phyloP scores from a whole-genome alignment of 1,140 invertebrate species.

The Streblospio benedicti region DNA sequence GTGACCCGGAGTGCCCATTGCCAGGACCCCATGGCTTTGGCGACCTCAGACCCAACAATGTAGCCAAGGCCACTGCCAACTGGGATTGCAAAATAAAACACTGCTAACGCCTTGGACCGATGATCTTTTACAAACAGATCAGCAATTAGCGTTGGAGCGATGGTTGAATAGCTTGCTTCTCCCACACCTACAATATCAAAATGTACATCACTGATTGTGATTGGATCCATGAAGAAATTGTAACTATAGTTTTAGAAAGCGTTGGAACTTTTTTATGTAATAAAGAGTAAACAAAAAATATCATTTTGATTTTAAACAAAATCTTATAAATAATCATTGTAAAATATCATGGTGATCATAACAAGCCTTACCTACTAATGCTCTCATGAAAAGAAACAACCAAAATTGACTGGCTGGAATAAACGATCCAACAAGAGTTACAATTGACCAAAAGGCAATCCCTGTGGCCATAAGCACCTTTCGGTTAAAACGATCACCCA shows the following conservation, averaged over 20 bases:
- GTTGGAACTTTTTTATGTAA: too few species aligned
- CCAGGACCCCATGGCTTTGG: constrained; percentile 65
- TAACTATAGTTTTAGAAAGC: too few species aligned
- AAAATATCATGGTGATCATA: too few species aligned
- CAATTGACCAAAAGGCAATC: constrained; percentile 84
- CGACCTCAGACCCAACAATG: constrained; percentile 80
- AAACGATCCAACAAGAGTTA: constrained; percentile 83
- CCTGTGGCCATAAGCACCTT: constrained; percentile 82
- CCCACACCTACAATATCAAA: too few species aligned
- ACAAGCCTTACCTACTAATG: too few species aligned
- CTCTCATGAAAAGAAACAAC: constrained; percentile 78
- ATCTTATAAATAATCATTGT: too few species aligned
- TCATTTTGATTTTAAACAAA: too few species aligned
- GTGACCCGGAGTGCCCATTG: constrained; percentile 86
- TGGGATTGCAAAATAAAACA: constrained; percentile 99
- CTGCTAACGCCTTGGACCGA: constrained; percentile 85
- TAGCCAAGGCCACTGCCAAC: constrained; percentile 93
- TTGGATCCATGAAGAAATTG: too few species aligned
- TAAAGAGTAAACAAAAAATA: too few species aligned
- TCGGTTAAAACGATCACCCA: constrained; percentile 90
- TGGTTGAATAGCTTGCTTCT: constrained; percentile 97
- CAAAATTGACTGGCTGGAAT: constrained; percentile 53
- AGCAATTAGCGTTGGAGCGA: constrained; percentile 97
- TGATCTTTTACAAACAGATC: constrained; percentile 83
- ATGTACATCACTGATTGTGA: too few species aligned